These are phyloP conservation scores for Mimachlamys varia DNA, from an alignment of 2,888 invertebrate species.

Conservation along the genomic window DNA sequence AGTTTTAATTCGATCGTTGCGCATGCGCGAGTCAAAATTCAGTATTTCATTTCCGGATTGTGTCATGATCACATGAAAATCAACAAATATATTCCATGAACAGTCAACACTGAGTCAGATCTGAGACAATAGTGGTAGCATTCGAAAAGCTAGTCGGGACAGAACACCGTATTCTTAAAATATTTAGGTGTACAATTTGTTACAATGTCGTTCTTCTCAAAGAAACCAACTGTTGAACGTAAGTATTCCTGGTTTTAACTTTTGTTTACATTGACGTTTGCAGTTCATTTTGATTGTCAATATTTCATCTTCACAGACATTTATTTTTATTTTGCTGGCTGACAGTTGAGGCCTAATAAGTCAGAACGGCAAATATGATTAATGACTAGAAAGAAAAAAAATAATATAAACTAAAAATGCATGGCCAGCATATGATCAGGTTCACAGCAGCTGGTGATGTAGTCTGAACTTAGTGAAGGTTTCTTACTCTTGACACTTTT, in stretches of 20 bases:
- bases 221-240: constrained; percentile 78
- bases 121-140: background rate
- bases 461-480: no score
- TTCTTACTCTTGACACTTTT: no score
- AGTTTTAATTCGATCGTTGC: background rate
- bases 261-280: no score
- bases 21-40: background rate
- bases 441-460: no score
- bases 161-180: background rate
- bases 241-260: constrained; percentile 46
- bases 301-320: no score
- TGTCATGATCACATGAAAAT: constrained; percentile 36
- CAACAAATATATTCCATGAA: background rate
- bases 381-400: no score
- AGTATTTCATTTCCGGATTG: constrained; percentile 3
- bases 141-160: background rate
- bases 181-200: background rate
- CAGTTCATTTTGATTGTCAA: no score
- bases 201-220: constrained; percentile 67
- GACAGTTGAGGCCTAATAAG: no score
- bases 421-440: no score
- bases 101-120: constrained; percentile 19
- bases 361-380: no score
- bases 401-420: no score
- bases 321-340: no score